These are phyloP conservation scores for Chiloscyllium punctatum DNA, from an alignment of 2,797 vertebrate genomes.

Conservation along the genomic window DNA sequence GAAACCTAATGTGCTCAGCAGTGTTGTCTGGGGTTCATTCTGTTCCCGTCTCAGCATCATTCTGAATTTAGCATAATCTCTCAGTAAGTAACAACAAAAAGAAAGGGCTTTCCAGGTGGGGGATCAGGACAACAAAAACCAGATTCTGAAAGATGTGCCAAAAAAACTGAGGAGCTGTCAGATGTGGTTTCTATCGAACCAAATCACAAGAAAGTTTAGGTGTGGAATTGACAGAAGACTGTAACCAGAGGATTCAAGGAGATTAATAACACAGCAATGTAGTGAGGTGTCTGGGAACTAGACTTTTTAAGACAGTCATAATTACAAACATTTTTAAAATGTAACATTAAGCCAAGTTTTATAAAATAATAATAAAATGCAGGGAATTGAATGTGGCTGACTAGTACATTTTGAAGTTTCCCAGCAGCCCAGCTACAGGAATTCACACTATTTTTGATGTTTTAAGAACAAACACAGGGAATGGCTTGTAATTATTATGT, in stretches of 20 bases:
- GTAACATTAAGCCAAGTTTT: not conserved
- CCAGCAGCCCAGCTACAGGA: not conserved
- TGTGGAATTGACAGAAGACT: not conserved
- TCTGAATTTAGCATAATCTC: conserved; percentile 47
- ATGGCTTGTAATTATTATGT: not conserved
- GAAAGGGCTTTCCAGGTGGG: conserved; percentile 54
- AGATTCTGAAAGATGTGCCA: conserved; percentile 44
- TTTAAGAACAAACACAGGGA: conserved; percentile 1
- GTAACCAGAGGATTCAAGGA: conserved; percentile 37
- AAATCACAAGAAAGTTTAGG: conserved; percentile 38
- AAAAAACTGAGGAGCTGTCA: conserved; percentile 41
- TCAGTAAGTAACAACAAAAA: conserved; percentile 48
- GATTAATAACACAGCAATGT: conserved; percentile 42
- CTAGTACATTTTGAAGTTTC: not conserved
- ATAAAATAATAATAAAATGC: not conserved
- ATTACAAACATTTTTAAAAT: not conserved
- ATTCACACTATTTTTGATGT: not conserved
- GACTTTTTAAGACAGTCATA: not conserved
- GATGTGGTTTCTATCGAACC: conserved; percentile 40
- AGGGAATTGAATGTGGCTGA: not conserved
- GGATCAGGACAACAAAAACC: conserved; percentile 46
- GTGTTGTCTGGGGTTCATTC: not conserved
- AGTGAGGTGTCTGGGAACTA: conserved; percentile 33
- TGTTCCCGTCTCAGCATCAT: conserved; percentile 39
- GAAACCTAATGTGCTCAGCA: conserved; percentile 41